Conservation (phyloP, 1,140 invertebrate genomes). For the Sycophila sp. region DNA sequence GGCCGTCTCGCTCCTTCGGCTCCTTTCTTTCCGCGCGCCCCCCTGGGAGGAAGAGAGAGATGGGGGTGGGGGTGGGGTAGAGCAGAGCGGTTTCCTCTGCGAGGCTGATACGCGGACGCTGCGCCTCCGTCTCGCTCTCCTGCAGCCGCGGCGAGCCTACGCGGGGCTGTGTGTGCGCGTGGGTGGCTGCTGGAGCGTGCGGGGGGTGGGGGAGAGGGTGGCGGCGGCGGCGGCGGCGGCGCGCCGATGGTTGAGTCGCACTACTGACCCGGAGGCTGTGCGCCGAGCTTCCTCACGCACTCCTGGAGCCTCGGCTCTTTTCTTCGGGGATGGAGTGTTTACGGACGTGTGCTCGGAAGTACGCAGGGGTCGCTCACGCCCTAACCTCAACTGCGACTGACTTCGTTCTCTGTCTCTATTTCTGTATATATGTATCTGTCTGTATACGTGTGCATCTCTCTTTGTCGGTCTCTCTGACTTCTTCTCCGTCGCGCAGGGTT, state of each 20-base stretch:
- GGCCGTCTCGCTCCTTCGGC: background rate
- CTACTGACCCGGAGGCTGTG: conserved; percentile 30
- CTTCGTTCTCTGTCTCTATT: too few species aligned
- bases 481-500: background rate
- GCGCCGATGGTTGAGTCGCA: conserved; percentile 13
- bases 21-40: background rate
- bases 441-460: too few species aligned
- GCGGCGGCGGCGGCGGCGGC: background rate
- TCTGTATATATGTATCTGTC: too few species aligned
- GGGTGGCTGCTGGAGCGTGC: background rate
- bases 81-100: too few species aligned
- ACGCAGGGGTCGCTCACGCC: too few species aligned
- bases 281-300: too few species aligned
- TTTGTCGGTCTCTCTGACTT: too few species aligned
- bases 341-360: background rate
- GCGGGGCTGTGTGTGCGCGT: background rate
- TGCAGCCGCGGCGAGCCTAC: background rate
- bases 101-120: too few species aligned
- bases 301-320: background rate
- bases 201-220: background rate
- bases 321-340: conserved; percentile 3
- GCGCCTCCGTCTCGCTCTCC: background rate
- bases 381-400: too few species aligned
- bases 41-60: background rate
- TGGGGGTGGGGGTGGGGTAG: background rate